Percentiles rank a stretch among this genome's conserved stretches.
Conservation (phyloP, 2,888 invertebrate genomes). For the Eupithecia subumbrata region DNA sequence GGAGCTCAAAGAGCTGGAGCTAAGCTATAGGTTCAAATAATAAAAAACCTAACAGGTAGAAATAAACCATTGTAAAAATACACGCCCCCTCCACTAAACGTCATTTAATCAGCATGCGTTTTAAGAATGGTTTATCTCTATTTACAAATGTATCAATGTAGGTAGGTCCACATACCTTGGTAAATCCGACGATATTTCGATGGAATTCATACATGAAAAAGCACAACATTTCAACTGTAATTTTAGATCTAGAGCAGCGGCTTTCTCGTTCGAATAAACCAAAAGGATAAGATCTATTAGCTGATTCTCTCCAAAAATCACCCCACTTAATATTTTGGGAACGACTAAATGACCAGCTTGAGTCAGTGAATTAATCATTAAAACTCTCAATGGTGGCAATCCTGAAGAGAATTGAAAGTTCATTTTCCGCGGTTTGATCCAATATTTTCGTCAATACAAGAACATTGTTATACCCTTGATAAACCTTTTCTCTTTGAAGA, state of each 20-base stretch:
- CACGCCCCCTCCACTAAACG: too few species aligned
- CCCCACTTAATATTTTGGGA: slow-evolving; percentile 66
- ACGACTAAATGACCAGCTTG: slow-evolving; percentile 59
- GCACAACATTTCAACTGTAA: slow-evolving; percentile 63
- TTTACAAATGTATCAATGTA: too few species aligned
- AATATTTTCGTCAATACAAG: neutral
- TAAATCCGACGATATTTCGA: slow-evolving; percentile 63
- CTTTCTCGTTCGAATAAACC: slow-evolving; percentile 65
- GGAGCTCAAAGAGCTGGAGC: too few species aligned
- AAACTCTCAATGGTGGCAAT: slow-evolving; percentile 60
- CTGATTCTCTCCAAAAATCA: slow-evolving; percentile 63
- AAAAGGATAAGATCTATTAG: slow-evolving; percentile 65
- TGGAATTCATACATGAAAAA: slow-evolving; percentile 61
- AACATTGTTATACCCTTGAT: neutral
- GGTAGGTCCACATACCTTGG: slow-evolving; percentile 57
- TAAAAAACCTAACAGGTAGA: too few species aligned
- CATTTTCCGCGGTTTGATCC: slow-evolving; percentile 48
- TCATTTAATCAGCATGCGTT: too few species aligned
- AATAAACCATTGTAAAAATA: too few species aligned
- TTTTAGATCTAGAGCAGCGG: slow-evolving; percentile 57
- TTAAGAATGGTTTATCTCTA: too few species aligned
- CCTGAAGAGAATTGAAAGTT: slow-evolving; percentile 60
- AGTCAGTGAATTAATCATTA: slow-evolving; percentile 66
- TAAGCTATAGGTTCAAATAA: too few species aligned
- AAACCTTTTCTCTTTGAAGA: too few species aligned